phyloP scores from a whole-genome alignment of 2,888 invertebrate genomes.

The Mesoligia furuncula region DNA sequence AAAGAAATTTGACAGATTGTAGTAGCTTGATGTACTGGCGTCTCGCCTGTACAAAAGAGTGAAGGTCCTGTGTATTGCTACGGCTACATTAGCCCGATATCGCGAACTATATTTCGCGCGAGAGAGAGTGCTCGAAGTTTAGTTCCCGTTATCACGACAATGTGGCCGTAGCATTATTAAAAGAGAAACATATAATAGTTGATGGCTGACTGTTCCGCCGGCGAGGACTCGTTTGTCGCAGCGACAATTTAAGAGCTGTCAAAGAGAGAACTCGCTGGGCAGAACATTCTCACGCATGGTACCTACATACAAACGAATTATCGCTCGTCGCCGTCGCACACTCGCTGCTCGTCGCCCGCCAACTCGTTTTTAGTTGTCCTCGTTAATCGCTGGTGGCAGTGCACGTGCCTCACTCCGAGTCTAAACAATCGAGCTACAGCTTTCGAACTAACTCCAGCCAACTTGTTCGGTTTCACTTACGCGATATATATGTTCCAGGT shows the following conservation, averaged over 20 bases:
- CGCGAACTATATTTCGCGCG: neutral
- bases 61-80: neutral
- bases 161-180: neutral
- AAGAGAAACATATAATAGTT: neutral
- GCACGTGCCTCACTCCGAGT: slow-evolving; percentile 66
- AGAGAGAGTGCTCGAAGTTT: neutral
- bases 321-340: no score
- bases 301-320: neutral
- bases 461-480: slow-evolving; percentile 72
- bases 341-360: no score
- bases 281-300: no score
- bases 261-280: neutral
- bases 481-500: slow-evolving; percentile 52
- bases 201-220: neutral
- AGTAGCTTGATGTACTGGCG: no score
- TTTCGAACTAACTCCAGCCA: slow-evolving; percentile 67
- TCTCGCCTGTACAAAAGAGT: neutral
- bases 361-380: neutral
- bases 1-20: no score
- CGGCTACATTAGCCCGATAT: no score
- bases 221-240: neutral
- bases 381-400: neutral
- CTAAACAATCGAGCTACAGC: slow-evolving; percentile 78
- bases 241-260: neutral
- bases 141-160: neutral